phyloP scores from a whole-genome alignment of 2,888 invertebrate genomes.

The Amphipyra tragopoginis region DNA sequence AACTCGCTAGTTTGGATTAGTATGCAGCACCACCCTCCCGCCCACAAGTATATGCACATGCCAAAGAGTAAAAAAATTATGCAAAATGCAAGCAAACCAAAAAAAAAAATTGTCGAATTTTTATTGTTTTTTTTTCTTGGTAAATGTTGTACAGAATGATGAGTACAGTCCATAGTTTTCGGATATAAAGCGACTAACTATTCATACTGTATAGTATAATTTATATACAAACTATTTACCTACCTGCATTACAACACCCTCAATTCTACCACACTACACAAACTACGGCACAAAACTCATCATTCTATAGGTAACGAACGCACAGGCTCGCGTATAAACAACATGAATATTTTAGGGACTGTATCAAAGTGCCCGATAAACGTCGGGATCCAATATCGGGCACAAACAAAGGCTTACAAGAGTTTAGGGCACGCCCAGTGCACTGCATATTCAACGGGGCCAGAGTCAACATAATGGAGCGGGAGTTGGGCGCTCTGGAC shows the following conservation, averaged over 20 bases:
- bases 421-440: constrained; percentile 85
- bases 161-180: no score
- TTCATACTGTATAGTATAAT: no score
- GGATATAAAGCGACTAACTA: no score
- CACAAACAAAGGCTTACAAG: constrained; percentile 88
- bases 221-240: constrained; percentile 6
- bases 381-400: constrained; percentile 85
- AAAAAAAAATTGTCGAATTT: no score
- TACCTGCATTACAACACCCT: constrained; percentile 4
- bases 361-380: constrained; percentile 82
- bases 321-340: constrained; percentile 63
- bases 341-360: constrained; percentile 72
- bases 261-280: constrained; percentile 16
- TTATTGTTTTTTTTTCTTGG: no score
- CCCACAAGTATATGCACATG: no score
- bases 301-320: constrained; percentile 55
- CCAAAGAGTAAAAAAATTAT: no score
- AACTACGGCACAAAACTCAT: constrained; percentile 45
- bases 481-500: constrained; percentile 45
- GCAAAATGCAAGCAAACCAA: no score
- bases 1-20: no score
- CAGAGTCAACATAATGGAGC: constrained; percentile 72
- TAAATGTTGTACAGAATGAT: no score
- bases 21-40: no score
- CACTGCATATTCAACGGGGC: constrained; percentile 87